phyloP scores from a whole-genome alignment of 2,888 invertebrate genomes.

The Girardia tigrina region DNA sequence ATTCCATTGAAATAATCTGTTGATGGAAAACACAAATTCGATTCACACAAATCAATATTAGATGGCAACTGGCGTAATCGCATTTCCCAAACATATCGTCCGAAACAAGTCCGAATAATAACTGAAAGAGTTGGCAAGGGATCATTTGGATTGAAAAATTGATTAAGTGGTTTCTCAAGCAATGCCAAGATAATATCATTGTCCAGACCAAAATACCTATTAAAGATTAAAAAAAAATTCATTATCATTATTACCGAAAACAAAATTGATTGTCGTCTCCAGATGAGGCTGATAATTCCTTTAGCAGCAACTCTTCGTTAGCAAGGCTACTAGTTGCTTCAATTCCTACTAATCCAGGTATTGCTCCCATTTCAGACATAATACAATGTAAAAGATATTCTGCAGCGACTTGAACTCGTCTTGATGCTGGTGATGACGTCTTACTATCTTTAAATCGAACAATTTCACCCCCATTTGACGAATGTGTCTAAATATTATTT shows the following conservation, averaged over 20 bases:
- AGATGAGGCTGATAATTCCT: slow-evolving; percentile 55
- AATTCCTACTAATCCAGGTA: slow-evolving; percentile 68
- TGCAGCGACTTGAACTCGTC: slow-evolving; percentile 90
- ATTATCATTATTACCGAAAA: neutral
- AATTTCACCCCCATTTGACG: slow-evolving; percentile 11
- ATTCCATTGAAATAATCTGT: neutral
- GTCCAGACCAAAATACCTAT: slow-evolving; percentile 77
- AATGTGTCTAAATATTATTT: neutral
- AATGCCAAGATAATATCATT: slow-evolving; percentile 73
- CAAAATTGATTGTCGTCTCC: slow-evolving; percentile 30
- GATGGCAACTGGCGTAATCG: slow-evolving; percentile 25
- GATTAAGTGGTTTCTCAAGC: slow-evolving; percentile 64
- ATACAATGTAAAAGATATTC: slow-evolving; percentile 78
- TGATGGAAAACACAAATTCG: neutral
- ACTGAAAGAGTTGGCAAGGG: slow-evolving; percentile 75
- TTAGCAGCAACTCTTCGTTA: slow-evolving; percentile 63
- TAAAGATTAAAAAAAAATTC: slow-evolving; percentile 44
- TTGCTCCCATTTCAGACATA: slow-evolving; percentile 66
- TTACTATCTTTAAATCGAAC: slow-evolving; percentile 68
- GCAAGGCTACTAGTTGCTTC: slow-evolving; percentile 71
- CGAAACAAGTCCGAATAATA: slow-evolving; percentile 77
- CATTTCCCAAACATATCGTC: slow-evolving; percentile 70
- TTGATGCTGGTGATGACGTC: slow-evolving; percentile 84
- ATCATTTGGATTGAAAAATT: slow-evolving; percentile 20
- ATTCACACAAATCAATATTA: neutral